Conservation (phyloP, 2,888 invertebrate genomes). For the Gibbula magus region DNA sequence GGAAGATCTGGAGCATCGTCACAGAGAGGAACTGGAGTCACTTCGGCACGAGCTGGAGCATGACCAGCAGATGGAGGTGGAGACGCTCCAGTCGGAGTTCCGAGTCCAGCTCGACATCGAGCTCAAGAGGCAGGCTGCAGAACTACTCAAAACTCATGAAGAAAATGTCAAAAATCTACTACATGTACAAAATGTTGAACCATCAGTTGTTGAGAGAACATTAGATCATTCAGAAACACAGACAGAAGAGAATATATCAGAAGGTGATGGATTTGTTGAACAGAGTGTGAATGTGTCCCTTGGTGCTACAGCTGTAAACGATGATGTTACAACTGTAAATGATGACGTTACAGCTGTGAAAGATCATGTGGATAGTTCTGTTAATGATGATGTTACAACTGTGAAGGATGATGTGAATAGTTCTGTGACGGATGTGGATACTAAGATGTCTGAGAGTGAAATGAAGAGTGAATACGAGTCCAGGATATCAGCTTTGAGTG, state of each 20-base stretch:
- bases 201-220: too few species aligned
- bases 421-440: not conserved
- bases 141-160: conserved; percentile 34
- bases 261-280: too few species aligned
- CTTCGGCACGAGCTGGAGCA: conserved; percentile 61
- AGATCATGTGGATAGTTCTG: not conserved
- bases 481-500: conserved; percentile 43
- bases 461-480: conserved; percentile 47
- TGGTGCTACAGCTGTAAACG: too few species aligned
- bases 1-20: conserved; percentile 42
- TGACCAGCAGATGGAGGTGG: conserved; percentile 55
- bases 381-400: too few species aligned
- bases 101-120: conserved; percentile 63
- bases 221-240: too few species aligned
- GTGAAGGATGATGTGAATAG: not conserved
- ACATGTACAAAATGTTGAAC: not conserved
- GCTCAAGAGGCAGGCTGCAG: conserved; percentile 59
- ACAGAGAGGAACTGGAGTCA: conserved; percentile 45
- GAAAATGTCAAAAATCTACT: conserved; percentile 5
- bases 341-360: too few species aligned
- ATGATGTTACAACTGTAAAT: too few species aligned
- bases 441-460: conserved; percentile 38
- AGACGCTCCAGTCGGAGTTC: conserved; percentile 61
- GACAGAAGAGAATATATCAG: too few species aligned
- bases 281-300: too few species aligned